Conservation (phyloP, 30 jellyfish, hydroid and myxozoan genomes). For the Hydra vulgaris region DNA sequence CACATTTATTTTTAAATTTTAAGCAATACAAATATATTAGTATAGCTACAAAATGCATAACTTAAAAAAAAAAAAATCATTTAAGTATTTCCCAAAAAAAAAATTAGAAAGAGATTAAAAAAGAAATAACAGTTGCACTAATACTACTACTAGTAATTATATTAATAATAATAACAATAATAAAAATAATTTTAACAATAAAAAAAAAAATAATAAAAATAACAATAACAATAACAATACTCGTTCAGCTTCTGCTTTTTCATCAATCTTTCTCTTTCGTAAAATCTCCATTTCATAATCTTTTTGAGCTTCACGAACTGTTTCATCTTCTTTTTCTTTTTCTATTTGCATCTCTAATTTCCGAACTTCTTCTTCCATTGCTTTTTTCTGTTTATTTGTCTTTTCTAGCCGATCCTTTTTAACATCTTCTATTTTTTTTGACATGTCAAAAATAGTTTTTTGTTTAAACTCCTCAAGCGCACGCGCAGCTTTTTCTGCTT, state of each 20-base stretch:
- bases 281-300: conserved; percentile 76
- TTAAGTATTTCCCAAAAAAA: no score
- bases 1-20: no score
- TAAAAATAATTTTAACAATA: no score
- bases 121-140: background rate
- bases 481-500: conserved; percentile 80
- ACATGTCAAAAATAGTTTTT: conserved; percentile 69
- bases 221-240: background rate
- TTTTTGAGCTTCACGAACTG: conserved; percentile 61
- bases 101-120: background rate
- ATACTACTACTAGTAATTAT: no score
- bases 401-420: conserved; percentile 1
- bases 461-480: conserved; percentile 75
- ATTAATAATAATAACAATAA: no score
- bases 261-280: conserved; percentile 44
- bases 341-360: conserved; percentile 71
- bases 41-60: no score
- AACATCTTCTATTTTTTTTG: conserved; percentile 51
- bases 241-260: conserved; percentile 51
- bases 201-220: no score
- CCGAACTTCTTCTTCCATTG: conserved; percentile 47
- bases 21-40: no score
- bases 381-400: conserved; percentile 17
- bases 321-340: conserved; percentile 66
- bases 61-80: no score